A percentile compares a stretch with the other conserved stretches of the same genome.
Conservation (phyloP, 2,888 invertebrate genomes). For the Eristalis pertinax region DNA sequence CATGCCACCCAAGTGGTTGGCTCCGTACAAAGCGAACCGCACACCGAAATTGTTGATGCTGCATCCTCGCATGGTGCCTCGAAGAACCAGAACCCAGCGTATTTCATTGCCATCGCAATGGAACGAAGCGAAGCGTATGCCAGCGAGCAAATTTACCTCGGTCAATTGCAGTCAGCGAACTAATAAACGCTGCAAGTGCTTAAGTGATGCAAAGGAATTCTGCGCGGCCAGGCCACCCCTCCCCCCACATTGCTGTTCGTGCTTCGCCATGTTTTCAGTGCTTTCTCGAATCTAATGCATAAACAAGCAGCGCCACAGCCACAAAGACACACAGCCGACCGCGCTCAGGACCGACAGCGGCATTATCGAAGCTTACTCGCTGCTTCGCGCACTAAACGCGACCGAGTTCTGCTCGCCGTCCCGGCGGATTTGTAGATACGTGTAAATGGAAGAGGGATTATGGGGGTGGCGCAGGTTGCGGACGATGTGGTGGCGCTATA, state of each 20-base stretch:
- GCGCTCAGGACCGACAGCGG: neutral
- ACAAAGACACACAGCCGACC: slow-evolving; percentile 4
- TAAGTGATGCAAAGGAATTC: slow-evolving; percentile 29
- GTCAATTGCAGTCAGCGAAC: slow-evolving; percentile 72
- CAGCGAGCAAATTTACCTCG: slow-evolving; percentile 52
- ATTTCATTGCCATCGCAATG: slow-evolving; percentile 27
- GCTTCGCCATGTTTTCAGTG: neutral
- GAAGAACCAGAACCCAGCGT: neutral
- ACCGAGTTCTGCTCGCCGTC: slow-evolving; percentile 26
- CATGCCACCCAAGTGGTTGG: slow-evolving; percentile 58
- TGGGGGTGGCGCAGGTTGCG: neutral
- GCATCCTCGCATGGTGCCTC: neutral
- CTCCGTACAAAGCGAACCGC: slow-evolving; percentile 5
- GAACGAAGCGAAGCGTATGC: neutral
- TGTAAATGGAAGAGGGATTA: slow-evolving; percentile 61
- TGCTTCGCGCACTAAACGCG: slow-evolving; percentile 42
- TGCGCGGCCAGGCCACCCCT: neutral
- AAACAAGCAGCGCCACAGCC: slow-evolving; percentile 26
- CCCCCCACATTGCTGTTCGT: neutral
- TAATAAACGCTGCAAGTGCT: slow-evolving; percentile 67
- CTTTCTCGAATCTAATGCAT: slow-evolving; percentile 47
- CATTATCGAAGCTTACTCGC: slow-evolving; percentile 14
- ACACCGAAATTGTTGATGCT: neutral
- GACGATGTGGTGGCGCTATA: slow-evolving; percentile 54
- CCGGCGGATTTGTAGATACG: slow-evolving; percentile 58